Evolutionary conservation across 2,113 vertebrate genomes (phyloP), one percentile per base, ranked within the genome.

Genomic region (Heteronetta atricapilla): DNA sequence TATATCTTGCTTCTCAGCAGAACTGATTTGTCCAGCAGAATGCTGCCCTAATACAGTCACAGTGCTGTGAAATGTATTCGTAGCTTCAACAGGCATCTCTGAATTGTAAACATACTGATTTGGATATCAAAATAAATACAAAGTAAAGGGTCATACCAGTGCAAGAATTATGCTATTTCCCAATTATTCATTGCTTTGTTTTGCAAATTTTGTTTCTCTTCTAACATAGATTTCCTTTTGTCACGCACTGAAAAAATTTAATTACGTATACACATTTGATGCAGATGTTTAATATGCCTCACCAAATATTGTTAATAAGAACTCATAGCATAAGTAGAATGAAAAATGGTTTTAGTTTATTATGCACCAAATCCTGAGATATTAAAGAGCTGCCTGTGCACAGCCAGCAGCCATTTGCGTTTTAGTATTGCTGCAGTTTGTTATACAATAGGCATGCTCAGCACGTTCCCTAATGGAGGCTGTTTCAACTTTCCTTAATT

Each of bases 371-470:
- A 92, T 64, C 29, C 48, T 72, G 60, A 59, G 85, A 36, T 86
- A 79, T 5, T 89, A 55, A 88, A 86, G 92, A 66, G 34, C 73
- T 83, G 90, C 19, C 80, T 76, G 89, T 25, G 86, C 94, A 76
- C 38, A 87, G 91, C 86, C 89, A 93, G 93, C 95, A 96, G 93
- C 93, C 93, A 96, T 96, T 96, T 97, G 91, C 5, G 5, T 48
- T 78, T 90, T 2, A 60, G 74, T 11, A 17, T 5, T 50, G 93
- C 94, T 87, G 96, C 95, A 96, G 89, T 0, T 72, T 72, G 0
- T 91, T 86, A 73, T 2, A 95, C 89, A 95, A 96, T 46, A 89
- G 81, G 58, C 91, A 90, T 40, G 86, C 94, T 94, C 95, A 82
- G 93, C 94, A 91, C 10, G 21, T 94, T 94, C 81, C 58, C 62